A percentile compares a stretch with the other conserved stretches of the same genome.
phyloP scores from a whole-genome alignment of 2,113 vertebrate genomes.

The Cavia aperea region DNA sequence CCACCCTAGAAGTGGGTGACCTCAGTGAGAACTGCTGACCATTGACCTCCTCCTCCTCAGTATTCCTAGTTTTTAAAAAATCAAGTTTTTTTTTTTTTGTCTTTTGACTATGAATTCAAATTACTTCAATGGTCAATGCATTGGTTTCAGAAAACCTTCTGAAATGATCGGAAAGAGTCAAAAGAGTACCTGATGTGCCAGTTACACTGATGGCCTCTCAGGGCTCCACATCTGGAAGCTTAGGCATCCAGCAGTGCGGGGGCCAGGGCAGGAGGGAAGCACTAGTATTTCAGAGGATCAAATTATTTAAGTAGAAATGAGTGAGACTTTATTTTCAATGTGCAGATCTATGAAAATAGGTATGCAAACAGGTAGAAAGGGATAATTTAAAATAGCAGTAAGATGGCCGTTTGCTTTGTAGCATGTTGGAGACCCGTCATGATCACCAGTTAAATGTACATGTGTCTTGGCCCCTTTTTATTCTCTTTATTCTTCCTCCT shows the following conservation, averaged over 20 bases:
- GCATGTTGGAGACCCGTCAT: not conserved
- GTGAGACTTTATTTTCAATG: conserved; percentile 57
- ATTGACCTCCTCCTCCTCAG: not conserved
- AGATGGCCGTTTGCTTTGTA: not conserved
- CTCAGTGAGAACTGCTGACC: not conserved
- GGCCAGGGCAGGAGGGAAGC: not conserved
- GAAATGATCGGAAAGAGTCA: conserved; percentile 8
- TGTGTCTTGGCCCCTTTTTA: not conserved
- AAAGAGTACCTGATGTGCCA: not conserved
- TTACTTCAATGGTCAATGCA: conserved; percentile 35
- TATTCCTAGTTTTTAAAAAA: not conserved
- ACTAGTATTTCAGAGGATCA: not conserved
- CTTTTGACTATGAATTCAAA: conserved; percentile 36
- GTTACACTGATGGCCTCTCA: not conserved
- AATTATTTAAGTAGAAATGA: conserved; percentile 29
- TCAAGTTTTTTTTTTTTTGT: conserved; percentile 30
- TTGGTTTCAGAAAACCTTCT: conserved; percentile 35
- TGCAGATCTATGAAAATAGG: conserved; percentile 17
- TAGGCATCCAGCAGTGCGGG: too few relatives aligned
- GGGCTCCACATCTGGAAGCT: not conserved
- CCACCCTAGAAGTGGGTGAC: not conserved
- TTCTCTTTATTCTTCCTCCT: not conserved
- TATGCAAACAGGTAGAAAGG: conserved; percentile 26
- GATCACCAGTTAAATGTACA: not conserved
- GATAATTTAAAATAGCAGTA: not conserved